These are phyloP conservation scores for Penaeus chinensis DNA, from an alignment of 1,140 invertebrate genomes.

Conservation along the genomic window DNA sequence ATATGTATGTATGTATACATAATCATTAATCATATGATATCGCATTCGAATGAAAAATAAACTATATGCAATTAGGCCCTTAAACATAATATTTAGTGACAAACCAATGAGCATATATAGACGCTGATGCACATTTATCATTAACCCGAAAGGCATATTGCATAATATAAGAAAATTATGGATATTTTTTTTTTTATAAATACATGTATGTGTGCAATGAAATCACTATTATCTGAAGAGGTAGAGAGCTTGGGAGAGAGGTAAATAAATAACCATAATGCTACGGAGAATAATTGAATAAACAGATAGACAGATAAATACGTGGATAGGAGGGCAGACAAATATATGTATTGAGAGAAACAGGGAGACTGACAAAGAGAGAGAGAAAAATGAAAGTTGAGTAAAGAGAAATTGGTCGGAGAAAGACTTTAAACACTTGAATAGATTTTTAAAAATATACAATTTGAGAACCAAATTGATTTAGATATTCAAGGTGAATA, in stretches of 20 bases:
- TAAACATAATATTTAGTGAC: too few relatives aligned
- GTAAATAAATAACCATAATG: neutral
- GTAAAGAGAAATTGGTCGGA: neutral
- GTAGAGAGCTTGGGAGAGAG: neutral
- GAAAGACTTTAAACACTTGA: too few relatives aligned
- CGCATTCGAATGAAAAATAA: too few relatives aligned
- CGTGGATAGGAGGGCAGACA: conserved; percentile 14
- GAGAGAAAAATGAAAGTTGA: neutral
- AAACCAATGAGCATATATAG: too few relatives aligned
- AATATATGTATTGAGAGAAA: neutral
- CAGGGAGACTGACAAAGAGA: neutral
- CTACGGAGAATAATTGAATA: neutral
- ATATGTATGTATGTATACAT: conserved; percentile 1
- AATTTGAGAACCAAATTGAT: too few relatives aligned
- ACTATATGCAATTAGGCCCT: too few relatives aligned
- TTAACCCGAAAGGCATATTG: too few relatives aligned
- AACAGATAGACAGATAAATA: conserved; percentile 1
- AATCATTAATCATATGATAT: neutral
- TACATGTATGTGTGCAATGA: too few relatives aligned
- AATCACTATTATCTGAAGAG: too few relatives aligned
- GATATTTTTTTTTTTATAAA: too few relatives aligned
- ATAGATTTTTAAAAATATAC: neutral
- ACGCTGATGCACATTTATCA: too few relatives aligned
- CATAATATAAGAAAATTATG: too few relatives aligned
- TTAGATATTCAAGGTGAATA: neutral